These are phyloP conservation scores for Hylyphantes graminicola DNA, from an alignment of 1,140 invertebrate species.

Conservation along the genomic window DNA sequence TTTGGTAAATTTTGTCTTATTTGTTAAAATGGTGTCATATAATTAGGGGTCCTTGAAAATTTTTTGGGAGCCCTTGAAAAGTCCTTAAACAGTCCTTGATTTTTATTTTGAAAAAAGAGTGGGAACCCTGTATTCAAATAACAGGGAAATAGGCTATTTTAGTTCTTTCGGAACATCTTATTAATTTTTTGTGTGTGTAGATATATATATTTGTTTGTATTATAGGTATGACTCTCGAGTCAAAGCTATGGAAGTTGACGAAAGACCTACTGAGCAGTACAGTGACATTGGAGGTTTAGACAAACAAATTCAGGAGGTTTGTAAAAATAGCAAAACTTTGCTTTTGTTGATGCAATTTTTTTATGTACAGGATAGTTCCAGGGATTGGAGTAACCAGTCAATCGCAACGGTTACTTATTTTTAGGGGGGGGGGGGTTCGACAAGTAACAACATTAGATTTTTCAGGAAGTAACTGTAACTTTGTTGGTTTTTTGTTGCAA, in stretches of 20 bases:
- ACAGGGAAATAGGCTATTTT: not conserved
- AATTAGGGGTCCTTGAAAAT: too few species aligned
- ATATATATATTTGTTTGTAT: slow-evolving; percentile 48
- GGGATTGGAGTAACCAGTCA: too few species aligned
- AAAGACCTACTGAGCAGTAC: slow-evolving; percentile 98
- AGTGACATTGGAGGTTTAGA: slow-evolving; percentile 99
- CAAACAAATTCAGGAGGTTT: slow-evolving; percentile 90
- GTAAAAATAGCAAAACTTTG: not conserved
- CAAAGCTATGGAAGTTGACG: slow-evolving; percentile 99
- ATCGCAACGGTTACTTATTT: too few species aligned
- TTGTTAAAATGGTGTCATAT: too few species aligned
- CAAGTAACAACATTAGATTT: not conserved
- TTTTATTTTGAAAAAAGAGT: too few species aligned
- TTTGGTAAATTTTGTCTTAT: too few species aligned
- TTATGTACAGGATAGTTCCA: too few species aligned
- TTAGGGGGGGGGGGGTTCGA: not conserved
- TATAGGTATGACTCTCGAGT: slow-evolving; percentile 88
- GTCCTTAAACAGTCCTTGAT: too few species aligned
- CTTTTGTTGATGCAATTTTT: not conserved
- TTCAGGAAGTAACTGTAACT: not conserved
- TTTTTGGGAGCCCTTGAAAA: too few species aligned
- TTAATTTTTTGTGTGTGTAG: not conserved
- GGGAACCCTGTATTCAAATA: too few species aligned
- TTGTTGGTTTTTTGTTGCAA: not conserved
- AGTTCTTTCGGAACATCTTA: not conserved